phyloP scores from a whole-genome alignment of 2,113 vertebrate species.

The Dipodomys spectabilis region DNA sequence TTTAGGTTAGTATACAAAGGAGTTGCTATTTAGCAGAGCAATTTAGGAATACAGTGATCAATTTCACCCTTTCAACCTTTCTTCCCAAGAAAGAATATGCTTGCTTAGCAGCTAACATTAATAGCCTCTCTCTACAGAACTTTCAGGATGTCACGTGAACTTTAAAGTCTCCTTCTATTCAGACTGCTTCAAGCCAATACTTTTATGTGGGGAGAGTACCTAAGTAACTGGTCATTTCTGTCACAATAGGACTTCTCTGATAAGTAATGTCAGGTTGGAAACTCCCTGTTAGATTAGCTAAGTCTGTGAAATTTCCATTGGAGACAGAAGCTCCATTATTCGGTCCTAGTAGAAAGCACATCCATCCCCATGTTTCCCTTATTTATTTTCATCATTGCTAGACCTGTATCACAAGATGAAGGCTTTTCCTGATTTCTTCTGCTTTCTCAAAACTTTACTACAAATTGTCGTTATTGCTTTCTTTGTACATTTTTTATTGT shows the following conservation, averaged over 20 bases:
- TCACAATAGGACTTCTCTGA: neutral
- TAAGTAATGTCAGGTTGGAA: neutral
- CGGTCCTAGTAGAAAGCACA: neutral
- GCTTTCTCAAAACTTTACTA: neutral
- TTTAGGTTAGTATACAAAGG: no score
- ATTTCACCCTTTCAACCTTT: no score
- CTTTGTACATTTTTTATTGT: neutral
- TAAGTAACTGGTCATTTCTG: neutral
- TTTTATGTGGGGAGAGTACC: rapidly evolving
- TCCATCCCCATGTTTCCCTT: rapidly evolving
- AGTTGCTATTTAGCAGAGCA: no score
- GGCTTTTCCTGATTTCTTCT: neutral
- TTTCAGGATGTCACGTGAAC: neutral
- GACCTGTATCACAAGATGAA: neutral
- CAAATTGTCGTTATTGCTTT: neutral
- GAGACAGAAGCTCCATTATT: neutral
- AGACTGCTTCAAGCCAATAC: neutral
- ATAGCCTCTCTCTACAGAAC: neutral
- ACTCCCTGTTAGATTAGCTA: neutral
- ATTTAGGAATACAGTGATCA: no score
- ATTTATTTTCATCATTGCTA: neutral
- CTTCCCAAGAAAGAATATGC: neutral
- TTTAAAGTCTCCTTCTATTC: neutral
- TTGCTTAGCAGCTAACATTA: neutral
- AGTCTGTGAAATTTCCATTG: neutral